A percentile compares a stretch with the other conserved stretches of the same genome.
Evolutionary conservation across 2,888 invertebrate genomes (phyloP).

Genomic region (Abrostola tripartita): DNA sequence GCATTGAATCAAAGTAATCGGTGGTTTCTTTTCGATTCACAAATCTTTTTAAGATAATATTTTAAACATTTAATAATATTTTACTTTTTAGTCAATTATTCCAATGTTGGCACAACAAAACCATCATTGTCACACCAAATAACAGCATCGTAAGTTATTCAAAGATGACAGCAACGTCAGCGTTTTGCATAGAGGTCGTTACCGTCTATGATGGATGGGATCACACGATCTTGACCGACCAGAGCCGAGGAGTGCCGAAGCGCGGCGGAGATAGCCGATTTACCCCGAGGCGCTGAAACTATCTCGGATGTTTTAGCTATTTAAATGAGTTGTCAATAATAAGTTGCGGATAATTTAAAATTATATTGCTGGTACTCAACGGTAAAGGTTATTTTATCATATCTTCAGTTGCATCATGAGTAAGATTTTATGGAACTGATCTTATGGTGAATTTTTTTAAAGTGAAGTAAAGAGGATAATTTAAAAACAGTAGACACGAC

Average conservation of each 20-base stretch:
- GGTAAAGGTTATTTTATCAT: constrained; percentile 20
- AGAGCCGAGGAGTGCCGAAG: constrained; percentile 64
- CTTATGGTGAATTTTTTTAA: no score
- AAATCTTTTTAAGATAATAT: no score
- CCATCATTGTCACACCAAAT: constrained; percentile 34
- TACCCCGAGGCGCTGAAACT: constrained; percentile 61
- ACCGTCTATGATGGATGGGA: constrained; percentile 80
- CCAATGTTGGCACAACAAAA: constrained; percentile 36
- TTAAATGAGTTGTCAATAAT: constrained; percentile 82
- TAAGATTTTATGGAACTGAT: constrained; percentile 4
- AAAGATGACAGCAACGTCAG: constrained; percentile 72
- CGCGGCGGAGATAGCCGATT: constrained; percentile 57
- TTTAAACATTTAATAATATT: no score
- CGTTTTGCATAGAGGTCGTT: constrained; percentile 84
- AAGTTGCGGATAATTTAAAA: constrained; percentile 67
- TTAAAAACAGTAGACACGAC: no score
- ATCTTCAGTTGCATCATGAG: constrained; percentile 16
- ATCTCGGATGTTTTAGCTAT: constrained; percentile 70
- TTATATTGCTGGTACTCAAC: constrained; percentile 51
- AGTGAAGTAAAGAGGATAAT: not conserved
- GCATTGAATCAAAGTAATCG: no score
- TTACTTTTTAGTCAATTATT: no score
- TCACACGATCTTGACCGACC: constrained; percentile 72
- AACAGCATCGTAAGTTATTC: constrained; percentile 60
- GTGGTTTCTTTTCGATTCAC: no score